Evolutionary conservation across 2,888 invertebrate species (phyloP).

Genomic region (Mantis religiosa): DNA sequence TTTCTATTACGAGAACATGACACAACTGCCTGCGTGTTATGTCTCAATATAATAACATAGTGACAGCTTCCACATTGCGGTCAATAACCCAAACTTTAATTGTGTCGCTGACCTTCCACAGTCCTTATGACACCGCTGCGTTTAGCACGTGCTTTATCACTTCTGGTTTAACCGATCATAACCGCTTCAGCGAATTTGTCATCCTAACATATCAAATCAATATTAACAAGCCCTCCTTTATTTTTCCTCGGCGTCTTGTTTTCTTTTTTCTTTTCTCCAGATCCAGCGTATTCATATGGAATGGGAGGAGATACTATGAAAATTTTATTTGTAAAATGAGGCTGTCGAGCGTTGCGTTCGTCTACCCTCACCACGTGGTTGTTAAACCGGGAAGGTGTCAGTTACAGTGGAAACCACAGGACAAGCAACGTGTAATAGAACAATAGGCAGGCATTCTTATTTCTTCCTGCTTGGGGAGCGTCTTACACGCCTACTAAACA

Average conservation of each 20-base stretch:
- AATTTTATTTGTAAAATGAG: too few species aligned
- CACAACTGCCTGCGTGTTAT: neutral
- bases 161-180: neutral
- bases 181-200: too few species aligned
- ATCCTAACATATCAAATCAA: too few species aligned
- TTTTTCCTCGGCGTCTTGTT: too few species aligned
- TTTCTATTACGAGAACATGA: neutral
- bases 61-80: neutral
- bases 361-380: too few species aligned
- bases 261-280: too few species aligned
- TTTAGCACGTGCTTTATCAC: neutral
- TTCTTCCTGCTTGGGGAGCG: neutral
- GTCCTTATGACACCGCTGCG: neutral
- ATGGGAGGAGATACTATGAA: too few species aligned
- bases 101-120: neutral
- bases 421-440: neutral
- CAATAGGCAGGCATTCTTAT: neutral
- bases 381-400: neutral
- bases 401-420: neutral
- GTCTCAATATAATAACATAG: neutral
- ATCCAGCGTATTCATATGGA: too few species aligned
- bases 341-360: too few species aligned
- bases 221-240: too few species aligned
- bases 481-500: neutral
- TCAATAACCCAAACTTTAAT: neutral